Percentiles rank a stretch among this genome's conserved stretches.
Evolutionary conservation across 2,113 vertebrate genomes (phyloP).

Genomic region (Garra rufa): DNA sequence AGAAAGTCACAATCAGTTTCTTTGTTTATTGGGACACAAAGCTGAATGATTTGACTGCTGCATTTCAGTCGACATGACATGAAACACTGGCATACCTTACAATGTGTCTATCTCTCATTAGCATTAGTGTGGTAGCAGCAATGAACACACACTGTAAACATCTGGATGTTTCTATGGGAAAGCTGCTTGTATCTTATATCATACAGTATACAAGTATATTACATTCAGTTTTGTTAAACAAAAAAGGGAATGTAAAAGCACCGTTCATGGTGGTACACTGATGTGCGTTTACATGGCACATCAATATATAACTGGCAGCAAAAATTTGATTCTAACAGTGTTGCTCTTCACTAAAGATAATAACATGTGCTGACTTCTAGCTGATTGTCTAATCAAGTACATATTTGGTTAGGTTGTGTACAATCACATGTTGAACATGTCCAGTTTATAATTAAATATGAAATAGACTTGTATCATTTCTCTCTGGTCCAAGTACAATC

Average conservation of each 20-base stretch:
- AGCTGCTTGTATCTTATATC: not conserved
- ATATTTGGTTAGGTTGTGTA: slow-evolving; percentile 2
- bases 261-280: not conserved
- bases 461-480: not conserved
- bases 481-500: not conserved
- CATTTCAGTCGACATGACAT: not conserved
- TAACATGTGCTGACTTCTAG: not conserved
- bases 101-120: not conserved
- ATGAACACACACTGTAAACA: slow-evolving; percentile 1
- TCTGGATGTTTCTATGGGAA: not conserved
- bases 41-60: not conserved
- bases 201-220: slow-evolving; percentile 27
- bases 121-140: not conserved
- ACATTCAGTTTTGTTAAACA: not conserved
- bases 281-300: not conserved
- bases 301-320: not conserved
- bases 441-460: not conserved
- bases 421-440: not conserved
- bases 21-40: slow-evolving; percentile 22
- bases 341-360: not conserved
- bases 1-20: not conserved
- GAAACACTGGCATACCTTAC: not conserved
- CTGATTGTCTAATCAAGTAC: not conserved
- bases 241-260: slow-evolving; percentile 25
- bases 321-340: not conserved